Percentiles rank a stretch among this genome's conserved stretches.
phyloP scores from a whole-genome alignment of 2,797 vertebrate genomes.

The Dipus sagitta region DNA sequence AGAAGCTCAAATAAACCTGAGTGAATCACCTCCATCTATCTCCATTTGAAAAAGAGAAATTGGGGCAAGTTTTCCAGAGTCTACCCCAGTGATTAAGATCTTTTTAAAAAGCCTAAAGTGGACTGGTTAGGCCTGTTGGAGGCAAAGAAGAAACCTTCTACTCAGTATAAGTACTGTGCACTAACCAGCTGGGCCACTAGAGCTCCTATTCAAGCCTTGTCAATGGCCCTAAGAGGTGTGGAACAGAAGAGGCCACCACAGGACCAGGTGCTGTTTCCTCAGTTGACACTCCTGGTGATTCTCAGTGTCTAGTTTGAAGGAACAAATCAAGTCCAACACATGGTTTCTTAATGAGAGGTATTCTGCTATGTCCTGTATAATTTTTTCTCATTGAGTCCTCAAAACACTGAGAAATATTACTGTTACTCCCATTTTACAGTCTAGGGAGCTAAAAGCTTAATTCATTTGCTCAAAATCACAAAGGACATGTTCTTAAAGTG shows the following conservation, averaged over 20 bases:
- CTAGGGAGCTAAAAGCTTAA: conserved; percentile 49
- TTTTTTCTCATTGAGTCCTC: conserved; percentile 42
- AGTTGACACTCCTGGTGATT: background rate
- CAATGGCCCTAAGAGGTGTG: background rate
- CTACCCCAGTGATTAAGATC: conserved; percentile 26
- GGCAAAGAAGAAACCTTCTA: conserved; percentile 39
- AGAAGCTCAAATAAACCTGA: conserved; percentile 54
- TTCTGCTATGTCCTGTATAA: background rate
- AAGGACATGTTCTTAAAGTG: background rate
- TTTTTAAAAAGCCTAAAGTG: conserved; percentile 57
- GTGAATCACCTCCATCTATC: conserved; percentile 8
- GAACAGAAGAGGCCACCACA: background rate
- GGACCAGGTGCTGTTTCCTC: background rate
- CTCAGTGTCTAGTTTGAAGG: background rate
- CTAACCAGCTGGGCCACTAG: no score
- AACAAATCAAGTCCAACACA: conserved; percentile 29
- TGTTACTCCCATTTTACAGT: conserved; percentile 39
- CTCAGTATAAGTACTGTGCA: no score
- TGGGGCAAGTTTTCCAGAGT: conserved; percentile 17
- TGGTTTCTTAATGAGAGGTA: background rate
- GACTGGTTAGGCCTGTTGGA: conserved; percentile 18
- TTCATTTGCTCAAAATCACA: conserved; percentile 54
- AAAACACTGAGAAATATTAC: background rate
- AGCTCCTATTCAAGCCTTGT: background rate
- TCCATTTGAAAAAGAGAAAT: conserved; percentile 61